Evolutionary conservation across 1,140 invertebrate genomes (phyloP), one percentile per base, ranked within the genome.

Genomic region (Thrips palmi): DNA sequence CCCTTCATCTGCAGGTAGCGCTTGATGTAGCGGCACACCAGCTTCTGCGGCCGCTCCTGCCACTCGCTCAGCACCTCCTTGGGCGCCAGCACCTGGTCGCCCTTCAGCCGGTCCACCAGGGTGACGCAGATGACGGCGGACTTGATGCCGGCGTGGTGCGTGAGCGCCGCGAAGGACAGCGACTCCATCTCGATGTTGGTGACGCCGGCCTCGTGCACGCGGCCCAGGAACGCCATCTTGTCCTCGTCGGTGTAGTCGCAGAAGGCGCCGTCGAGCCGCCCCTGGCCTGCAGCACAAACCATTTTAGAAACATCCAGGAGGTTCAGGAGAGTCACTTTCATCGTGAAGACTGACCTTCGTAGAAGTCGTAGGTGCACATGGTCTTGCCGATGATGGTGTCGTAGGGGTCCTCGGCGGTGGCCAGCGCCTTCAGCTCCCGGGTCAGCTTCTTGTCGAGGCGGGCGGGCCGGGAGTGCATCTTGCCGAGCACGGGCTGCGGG

Each of bases 181-280:
- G 81, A 77, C 60, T 98, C 94, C 93, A 98, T 97, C 64, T 98
- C 94, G 47, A 98, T 96, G 55, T 98, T 98, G 1, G 82, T 68
- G 3, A 98, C 79, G 1, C 85, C 87, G 15, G 71, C 56, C 14
- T 77, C 67, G 27, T 80, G 68, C 34, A 96, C 52, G 41, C 73
- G 68, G 23, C 73, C 64, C 37, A 97, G 59, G 51, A 88, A 97
- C 11, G 75, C 71, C 65, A 89, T 74, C 59, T 94, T 94, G 31
- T 98, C 91, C 1, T 65, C 59, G 54, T 87, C 78, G 1, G 68
- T 76, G 58, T 86, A 96, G 40, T 94, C 86, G 57, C 92, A 97
- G 60, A 97, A 96, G 4, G 91, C 89, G 1, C 94, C 94, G 56
- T 98, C 93, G 40, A 96, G 57, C 39, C 94, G 70, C 2, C 81